These are phyloP conservation scores for Clanis bilineata DNA, from an alignment of 2,888 invertebrate genomes.

Conservation along the genomic window DNA sequence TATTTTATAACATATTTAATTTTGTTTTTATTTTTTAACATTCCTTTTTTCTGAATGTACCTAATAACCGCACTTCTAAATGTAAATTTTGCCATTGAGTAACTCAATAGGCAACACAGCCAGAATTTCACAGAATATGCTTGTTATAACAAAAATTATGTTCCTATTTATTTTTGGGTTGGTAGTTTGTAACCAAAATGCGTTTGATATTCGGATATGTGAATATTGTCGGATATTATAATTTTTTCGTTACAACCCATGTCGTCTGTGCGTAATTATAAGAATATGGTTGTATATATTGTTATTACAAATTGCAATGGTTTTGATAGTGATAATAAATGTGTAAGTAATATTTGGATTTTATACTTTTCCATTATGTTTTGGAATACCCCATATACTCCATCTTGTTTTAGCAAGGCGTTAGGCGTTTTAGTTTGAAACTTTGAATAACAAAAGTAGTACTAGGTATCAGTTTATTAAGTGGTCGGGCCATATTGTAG, in stretches of 20 bases:
- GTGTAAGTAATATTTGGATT: slow-evolving; percentile 29
- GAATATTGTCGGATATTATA: background rate
- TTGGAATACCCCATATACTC: no score
- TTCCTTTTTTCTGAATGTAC: background rate
- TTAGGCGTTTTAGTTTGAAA: no score
- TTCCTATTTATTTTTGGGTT: slow-evolving; percentile 1
- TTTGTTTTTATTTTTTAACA: background rate
- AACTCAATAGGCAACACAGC: slow-evolving; percentile 22
- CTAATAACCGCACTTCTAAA: slow-evolving; percentile 23
- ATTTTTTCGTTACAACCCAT: background rate
- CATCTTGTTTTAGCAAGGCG: no score
- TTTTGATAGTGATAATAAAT: slow-evolving; percentile 54
- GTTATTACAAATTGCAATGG: slow-evolving; percentile 39
- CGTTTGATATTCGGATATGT: background rate
- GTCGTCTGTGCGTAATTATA: slow-evolving; percentile 24
- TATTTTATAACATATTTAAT: background rate
- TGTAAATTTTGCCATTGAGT: slow-evolving; percentile 28
- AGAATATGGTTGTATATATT: slow-evolving; percentile 49
- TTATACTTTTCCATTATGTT: slow-evolving; percentile 20
- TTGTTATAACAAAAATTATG: background rate
- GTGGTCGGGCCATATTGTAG: no score
- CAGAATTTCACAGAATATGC: background rate
- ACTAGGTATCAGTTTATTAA: no score
- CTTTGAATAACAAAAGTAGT: no score
- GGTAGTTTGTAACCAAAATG: background rate